Evolutionary conservation across 92 coral and sea anemone species (phyloP).

Genomic region (Porites divaricata): DNA sequence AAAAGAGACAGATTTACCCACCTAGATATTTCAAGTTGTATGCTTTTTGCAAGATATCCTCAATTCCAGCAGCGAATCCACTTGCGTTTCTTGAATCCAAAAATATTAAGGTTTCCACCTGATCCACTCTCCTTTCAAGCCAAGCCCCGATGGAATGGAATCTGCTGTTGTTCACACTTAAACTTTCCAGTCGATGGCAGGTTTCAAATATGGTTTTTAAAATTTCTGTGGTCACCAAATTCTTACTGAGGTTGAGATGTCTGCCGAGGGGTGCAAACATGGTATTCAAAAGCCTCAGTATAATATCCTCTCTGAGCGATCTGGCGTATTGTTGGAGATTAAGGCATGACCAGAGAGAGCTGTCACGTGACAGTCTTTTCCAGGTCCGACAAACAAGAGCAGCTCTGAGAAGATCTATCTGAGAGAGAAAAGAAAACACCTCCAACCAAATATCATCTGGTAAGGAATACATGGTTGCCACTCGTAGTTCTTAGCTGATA

Average conservation of each 20-base stretch:
- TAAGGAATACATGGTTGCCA: conserved; percentile 19
- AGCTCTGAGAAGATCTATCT: conserved; percentile 41
- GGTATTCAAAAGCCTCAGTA: conserved; percentile 45
- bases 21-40: conserved; percentile 64
- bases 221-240: conserved; percentile 45
- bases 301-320: conserved; percentile 17
- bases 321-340: conserved; percentile 56
- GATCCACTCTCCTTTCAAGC: conserved; percentile 30
- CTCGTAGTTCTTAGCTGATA: background rate
- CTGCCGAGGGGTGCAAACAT: conserved; percentile 70
- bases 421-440: conserved; percentile 60
- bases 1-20: background rate
- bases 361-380: conserved; percentile 72
- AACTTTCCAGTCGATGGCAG: conserved; percentile 53
- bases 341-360: conserved; percentile 73
- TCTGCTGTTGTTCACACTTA: conserved; percentile 63
- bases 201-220: conserved; percentile 39
- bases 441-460: conserved; percentile 75
- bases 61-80: conserved; percentile 65
- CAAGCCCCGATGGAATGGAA: conserved; percentile 51
- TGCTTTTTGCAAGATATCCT: conserved; percentile 46
- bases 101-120: conserved; percentile 24
- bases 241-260: conserved; percentile 54
- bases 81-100: conserved; percentile 68
- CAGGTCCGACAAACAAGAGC: conserved; percentile 70